Evolutionary conservation across 2,113 vertebrate species (phyloP).

Genomic region (Anarrhichthys ocellatus): DNA sequence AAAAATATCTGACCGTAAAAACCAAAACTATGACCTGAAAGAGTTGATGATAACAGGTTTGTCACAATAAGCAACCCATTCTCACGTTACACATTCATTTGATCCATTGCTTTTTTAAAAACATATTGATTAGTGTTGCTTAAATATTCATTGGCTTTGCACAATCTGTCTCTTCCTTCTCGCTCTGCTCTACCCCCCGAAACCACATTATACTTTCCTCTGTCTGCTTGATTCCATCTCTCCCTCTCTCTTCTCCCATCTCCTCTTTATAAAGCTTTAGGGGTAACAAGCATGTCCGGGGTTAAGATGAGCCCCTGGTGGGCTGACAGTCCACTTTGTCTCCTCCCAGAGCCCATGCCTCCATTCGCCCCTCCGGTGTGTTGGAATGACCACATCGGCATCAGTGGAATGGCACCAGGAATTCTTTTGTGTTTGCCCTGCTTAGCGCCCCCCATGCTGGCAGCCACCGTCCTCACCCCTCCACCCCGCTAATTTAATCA

Average conservation of each 20-base stretch:
- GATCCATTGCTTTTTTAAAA: neutral
- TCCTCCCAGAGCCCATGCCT: conserved; percentile 57
- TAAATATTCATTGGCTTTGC: neutral
- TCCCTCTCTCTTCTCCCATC: conserved; percentile 5
- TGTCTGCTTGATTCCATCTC: conserved; percentile 7
- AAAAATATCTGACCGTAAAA: neutral
- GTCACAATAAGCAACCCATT: neutral
- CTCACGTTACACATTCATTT: neutral
- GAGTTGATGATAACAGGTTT: neutral
- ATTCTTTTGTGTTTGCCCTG: conserved; percentile 54
- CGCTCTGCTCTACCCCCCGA: neutral
- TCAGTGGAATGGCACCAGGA: conserved; percentile 57
- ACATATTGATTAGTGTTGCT: conserved; percentile 10
- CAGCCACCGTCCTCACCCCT: neutral
- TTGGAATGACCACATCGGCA: conserved; percentile 56
- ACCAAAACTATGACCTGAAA: neutral
- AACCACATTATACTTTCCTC: conserved; percentile 35
- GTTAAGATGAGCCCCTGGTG: conserved; percentile 62
- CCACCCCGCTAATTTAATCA: conserved; percentile 42
- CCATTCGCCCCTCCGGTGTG: neutral
- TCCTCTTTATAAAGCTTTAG: conserved; percentile 63
- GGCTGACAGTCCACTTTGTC: conserved; percentile 57
- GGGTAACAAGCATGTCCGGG: conserved; percentile 56
- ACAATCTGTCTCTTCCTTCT: neutral
- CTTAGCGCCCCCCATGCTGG: conserved; percentile 17